These are phyloP conservation scores for Ariolimax columbianus DNA, from an alignment of 2,888 invertebrate species.

Conservation along the genomic window DNA sequence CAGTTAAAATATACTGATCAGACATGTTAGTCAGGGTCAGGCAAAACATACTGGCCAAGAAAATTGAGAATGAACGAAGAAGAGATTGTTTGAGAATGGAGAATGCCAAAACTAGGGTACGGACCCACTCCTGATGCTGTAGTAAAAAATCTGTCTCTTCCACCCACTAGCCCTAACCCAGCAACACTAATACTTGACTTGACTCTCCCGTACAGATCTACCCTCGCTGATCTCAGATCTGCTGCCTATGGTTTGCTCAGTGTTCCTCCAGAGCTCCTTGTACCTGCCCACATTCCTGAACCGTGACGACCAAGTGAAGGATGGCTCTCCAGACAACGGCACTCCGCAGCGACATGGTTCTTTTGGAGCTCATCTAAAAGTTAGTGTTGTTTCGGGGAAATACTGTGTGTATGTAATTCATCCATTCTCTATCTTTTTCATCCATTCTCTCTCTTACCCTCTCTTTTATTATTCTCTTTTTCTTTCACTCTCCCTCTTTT, in stretches of 20 bases:
- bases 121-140: no score
- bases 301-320: constrained; percentile 62
- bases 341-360: not conserved
- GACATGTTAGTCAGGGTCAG: no score
- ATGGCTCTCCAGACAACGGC: constrained; percentile 38
- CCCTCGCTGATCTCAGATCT: constrained; percentile 56
- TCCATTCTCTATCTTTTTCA: not conserved
- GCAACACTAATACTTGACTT: not conserved
- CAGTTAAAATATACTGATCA: no score
- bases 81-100: no score
- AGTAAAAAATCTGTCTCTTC: no score
- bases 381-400: constrained; percentile 16
- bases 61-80: no score
- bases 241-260: constrained; percentile 65
- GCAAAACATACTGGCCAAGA: no score
- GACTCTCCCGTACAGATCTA: constrained; percentile 21
- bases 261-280: constrained; percentile 70
- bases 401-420: not conserved
- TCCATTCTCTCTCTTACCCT: not conserved
- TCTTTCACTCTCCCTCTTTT: not conserved
- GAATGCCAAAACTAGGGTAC: no score
- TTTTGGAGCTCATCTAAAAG: constrained; percentile 43
- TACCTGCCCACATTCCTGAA: constrained; percentile 63
- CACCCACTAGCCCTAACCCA: no score
- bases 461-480: not conserved